phyloP scores from a whole-genome alignment of 2,113 vertebrate genomes.

The Orycteropus afer region DNA sequence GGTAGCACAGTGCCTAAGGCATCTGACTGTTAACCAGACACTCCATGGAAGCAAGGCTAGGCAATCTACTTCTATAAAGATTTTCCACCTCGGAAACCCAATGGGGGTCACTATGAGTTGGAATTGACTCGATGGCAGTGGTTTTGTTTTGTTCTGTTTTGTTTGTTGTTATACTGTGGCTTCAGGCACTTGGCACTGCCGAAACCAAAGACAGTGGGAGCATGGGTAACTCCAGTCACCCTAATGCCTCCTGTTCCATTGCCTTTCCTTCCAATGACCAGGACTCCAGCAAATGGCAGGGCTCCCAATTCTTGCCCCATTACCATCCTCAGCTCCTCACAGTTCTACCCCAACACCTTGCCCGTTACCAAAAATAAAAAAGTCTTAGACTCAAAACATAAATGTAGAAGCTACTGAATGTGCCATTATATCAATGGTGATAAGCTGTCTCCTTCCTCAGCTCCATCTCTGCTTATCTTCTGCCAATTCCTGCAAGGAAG shows the following conservation, averaged over 20 bases:
- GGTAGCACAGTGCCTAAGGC: no score
- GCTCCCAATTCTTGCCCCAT: neutral
- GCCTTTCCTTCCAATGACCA: neutral
- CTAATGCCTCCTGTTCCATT: neutral
- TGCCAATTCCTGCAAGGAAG: neutral
- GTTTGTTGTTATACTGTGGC: neutral
- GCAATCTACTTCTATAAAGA: no score
- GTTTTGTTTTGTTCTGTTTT: no score
- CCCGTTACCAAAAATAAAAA: neutral
- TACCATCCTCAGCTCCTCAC: neutral
- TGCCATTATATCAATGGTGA: accelerated
- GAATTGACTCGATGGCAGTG: no score
- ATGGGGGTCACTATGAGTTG: no score
- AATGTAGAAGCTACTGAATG: neutral
- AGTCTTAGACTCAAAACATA: neutral
- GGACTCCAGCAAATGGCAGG: accelerated
- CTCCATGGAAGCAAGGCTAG: no score
- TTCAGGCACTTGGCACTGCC: neutral
- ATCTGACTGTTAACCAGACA: no score
- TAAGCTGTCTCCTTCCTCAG: neutral
- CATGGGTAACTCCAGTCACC: neutral
- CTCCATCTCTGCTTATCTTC: neutral
- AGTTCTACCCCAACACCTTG: neutral
- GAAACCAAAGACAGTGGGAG: neutral
- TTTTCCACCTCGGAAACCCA: no score